phyloP scores from a whole-genome alignment of 2,113 vertebrate species.

The Mobula birostris region DNA sequence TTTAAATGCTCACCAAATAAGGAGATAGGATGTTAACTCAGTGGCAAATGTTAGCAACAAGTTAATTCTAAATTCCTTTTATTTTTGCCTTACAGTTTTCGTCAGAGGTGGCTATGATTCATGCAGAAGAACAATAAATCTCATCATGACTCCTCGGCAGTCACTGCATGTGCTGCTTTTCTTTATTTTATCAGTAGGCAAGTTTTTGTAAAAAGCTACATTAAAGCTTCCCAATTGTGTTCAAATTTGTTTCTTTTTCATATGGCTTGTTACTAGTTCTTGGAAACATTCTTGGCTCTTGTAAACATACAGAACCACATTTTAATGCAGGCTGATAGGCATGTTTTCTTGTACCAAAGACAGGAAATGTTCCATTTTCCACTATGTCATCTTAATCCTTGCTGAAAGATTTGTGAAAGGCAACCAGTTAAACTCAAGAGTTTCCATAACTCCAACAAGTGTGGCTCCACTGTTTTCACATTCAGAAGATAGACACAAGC shows the following conservation, averaged over 20 bases:
- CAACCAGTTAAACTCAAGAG: conserved; percentile 22
- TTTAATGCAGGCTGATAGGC: conserved; percentile 15
- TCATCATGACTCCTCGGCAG: background rate
- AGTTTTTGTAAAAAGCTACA: background rate
- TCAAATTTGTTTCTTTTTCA: background rate
- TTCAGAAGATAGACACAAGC: background rate
- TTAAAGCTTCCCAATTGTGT: background rate
- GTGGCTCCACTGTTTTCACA: background rate
- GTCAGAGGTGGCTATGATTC: background rate
- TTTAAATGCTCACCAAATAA: background rate
- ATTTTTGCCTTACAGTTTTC: background rate
- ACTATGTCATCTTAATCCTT: conserved; percentile 36
- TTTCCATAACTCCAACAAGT: background rate
- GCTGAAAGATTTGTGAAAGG: conserved; percentile 35
- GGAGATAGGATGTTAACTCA: background rate
- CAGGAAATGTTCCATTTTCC: conserved; percentile 34
- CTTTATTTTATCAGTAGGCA: background rate
- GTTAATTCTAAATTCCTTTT: background rate
- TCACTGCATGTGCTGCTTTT: background rate
- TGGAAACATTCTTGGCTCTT: background rate
- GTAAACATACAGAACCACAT: conserved; percentile 14
- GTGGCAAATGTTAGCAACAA: background rate
- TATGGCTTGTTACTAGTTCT: background rate
- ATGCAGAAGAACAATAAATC: background rate
- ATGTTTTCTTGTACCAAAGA: background rate